These are phyloP conservation scores for Nomada lathburiana DNA, from an alignment of 2,888 invertebrate species.

Conservation along the genomic window DNA sequence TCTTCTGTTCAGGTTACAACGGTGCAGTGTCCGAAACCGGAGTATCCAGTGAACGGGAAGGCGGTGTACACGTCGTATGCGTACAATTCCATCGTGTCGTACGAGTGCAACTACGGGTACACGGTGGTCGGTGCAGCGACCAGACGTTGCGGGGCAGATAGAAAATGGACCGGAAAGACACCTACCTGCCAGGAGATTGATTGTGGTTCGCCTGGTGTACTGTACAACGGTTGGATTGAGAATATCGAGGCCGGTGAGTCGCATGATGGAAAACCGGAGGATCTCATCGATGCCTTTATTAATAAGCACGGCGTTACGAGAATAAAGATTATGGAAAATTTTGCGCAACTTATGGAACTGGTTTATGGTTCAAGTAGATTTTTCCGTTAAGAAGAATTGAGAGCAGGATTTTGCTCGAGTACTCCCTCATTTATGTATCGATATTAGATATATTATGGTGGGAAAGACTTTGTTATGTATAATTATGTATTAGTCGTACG, in stretches of 20 bases:
- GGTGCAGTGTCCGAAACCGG: slow-evolving; percentile 96
- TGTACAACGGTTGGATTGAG: slow-evolving; percentile 98
- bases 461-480: too few relatives aligned
- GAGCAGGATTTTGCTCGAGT: neutral
- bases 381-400: neutral
- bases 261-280: slow-evolving; percentile 1
- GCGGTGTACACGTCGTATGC: slow-evolving; percentile 96
- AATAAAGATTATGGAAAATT: slow-evolving; percentile 19
- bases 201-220: slow-evolving; percentile 96
- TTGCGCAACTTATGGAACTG: neutral
- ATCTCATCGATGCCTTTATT: slow-evolving; percentile 22
- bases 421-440: too few relatives aligned
- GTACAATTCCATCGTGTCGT: slow-evolving; percentile 97
- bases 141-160: slow-evolving; percentile 96
- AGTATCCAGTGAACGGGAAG: slow-evolving; percentile 96
- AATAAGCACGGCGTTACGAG: slow-evolving; percentile 36
- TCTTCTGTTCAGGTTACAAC: slow-evolving; percentile 89
- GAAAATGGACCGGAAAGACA: slow-evolving; percentile 96
- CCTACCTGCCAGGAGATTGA: slow-evolving; percentile 98
- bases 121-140: slow-evolving; percentile 95
- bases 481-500: too few relatives aligned
- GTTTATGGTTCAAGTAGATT: neutral
- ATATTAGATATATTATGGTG: too few relatives aligned
- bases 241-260: slow-evolving; percentile 89
- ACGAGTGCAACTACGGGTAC: slow-evolving; percentile 98